phyloP scores from a whole-genome alignment of 2,888 invertebrate genomes.

The Eristalis pertinax region DNA sequence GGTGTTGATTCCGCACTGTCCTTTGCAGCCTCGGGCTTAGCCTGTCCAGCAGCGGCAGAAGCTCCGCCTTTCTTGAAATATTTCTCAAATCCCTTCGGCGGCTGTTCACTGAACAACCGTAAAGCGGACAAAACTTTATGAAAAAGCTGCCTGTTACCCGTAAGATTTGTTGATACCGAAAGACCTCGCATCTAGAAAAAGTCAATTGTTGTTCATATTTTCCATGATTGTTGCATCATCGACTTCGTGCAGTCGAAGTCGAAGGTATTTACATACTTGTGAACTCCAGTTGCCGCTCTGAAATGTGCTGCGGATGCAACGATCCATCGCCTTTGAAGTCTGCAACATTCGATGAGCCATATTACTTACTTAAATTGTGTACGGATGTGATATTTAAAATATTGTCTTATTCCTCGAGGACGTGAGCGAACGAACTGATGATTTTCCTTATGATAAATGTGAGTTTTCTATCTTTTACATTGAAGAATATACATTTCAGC shows the following conservation, averaged over 20 bases:
- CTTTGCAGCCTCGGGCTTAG: slow-evolving; percentile 77
- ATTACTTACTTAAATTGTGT: slow-evolving; percentile 40
- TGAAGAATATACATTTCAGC: slow-evolving; percentile 49
- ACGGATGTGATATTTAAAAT: slow-evolving; percentile 11
- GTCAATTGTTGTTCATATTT: slow-evolving; percentile 6
- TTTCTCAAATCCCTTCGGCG: slow-evolving; percentile 97
- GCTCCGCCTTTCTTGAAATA: slow-evolving; percentile 88
- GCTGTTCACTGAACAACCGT: slow-evolving; percentile 86
- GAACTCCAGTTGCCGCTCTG: slow-evolving; percentile 77
- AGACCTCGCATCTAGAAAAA: slow-evolving; percentile 45
- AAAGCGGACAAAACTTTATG: slow-evolving; percentile 77
- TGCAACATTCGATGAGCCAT: slow-evolving; percentile 86
- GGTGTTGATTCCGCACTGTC: slow-evolving; percentile 78
- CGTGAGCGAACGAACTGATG: not conserved
- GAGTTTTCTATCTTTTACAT: slow-evolving; percentile 30
- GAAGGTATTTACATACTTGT: slow-evolving; percentile 76
- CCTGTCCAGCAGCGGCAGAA: slow-evolving; percentile 77
- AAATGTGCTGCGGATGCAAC: slow-evolving; percentile 78
- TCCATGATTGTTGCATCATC: slow-evolving; percentile 69
- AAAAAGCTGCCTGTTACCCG: slow-evolving; percentile 75
- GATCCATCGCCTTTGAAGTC: slow-evolving; percentile 84
- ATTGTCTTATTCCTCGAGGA: slow-evolving; percentile 11
- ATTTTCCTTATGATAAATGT: slow-evolving; percentile 4
- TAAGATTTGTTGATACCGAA: slow-evolving; percentile 41
- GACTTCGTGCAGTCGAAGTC: slow-evolving; percentile 19